These are phyloP conservation scores for Andrena flavipes DNA, from an alignment of 2,888 invertebrate genomes.

Conservation along the genomic window DNA sequence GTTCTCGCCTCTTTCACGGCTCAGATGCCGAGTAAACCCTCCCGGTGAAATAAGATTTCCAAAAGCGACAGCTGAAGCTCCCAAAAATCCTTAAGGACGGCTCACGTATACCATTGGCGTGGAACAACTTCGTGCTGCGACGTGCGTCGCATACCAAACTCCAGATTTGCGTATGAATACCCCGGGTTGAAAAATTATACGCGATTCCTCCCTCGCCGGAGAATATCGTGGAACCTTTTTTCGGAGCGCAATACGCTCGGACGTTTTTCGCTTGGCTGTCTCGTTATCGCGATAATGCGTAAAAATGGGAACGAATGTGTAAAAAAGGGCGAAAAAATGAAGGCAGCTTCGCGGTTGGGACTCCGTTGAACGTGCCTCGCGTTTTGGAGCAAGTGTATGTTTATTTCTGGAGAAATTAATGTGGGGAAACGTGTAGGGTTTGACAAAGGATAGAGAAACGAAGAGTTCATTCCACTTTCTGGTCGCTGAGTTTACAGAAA, in stretches of 20 bases:
- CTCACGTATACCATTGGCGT: conserved; percentile 42
- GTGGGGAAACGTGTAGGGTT: not conserved
- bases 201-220: not conserved
- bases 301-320: conserved; percentile 1
- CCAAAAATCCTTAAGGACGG: conserved; percentile 30
- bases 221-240: conserved; percentile 21
- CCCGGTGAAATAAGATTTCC: conserved; percentile 8
- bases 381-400: not conserved
- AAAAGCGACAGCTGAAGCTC: conserved; percentile 17
- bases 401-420: not conserved
- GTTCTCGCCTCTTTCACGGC: not conserved
- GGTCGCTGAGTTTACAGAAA: too few species aligned
- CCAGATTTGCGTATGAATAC: conserved; percentile 18
- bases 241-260: not conserved
- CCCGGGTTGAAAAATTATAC: conserved; percentile 22
- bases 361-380: not conserved
- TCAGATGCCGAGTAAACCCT: conserved; percentile 24
- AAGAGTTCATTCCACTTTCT: not conserved
- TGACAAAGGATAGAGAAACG: not conserved
- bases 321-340: not conserved
- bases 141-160: conserved; percentile 36
- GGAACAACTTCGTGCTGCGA: conserved; percentile 20
- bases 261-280: not conserved
- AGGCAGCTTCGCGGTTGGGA: not conserved
- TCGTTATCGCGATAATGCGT: not conserved